Base-by-base conservation (phyloP, 92 coral and sea anemone species). In the Bergia puertoricense region DNA sequence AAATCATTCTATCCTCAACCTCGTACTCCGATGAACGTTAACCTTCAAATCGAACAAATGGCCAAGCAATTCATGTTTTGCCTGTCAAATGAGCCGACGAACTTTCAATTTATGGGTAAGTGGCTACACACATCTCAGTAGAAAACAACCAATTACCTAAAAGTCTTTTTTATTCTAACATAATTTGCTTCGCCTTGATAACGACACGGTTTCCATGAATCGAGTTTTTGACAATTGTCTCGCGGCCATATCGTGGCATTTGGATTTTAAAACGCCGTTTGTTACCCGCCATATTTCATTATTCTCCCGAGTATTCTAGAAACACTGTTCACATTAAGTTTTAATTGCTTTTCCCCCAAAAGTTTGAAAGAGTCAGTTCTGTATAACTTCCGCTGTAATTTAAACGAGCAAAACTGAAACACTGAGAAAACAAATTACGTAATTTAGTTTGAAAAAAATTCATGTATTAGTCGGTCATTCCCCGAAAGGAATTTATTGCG, bases 41-140 rank as follows among this genome's bases (percentile, higher is more conserved):
- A 84, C 56, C 66, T 69, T 84, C 57, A 71, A 76, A 18, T 71
- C 68, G 79, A 14, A 23, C 66, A 46, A 84, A 84, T 84, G 87
- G 87, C 87, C 36, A 84, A 84, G 87, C 87, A 84, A 23, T 84
- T 69, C 44, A 84, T 84, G 87, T 84, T 84, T 40, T 84, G 87
- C 45, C 79, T 84, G 71, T 54, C 87, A 46, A 84, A 48, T 38
- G 79, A 84, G 45, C 6, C 71, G 23, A 62, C 36, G 79, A 71
- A 71, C 87, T 73, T 84, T 73, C 77, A 74, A 23, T 72, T 18
- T 68, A 37, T 69, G 4, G 87, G 87, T 84, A 84, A 84, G 87
- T 16, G 66, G n/a, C 38, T 38, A 30, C 20, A 56, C 22, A 57
- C 15, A 18, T 39, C 42, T 78, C 45, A 54, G 65, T 80, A 80